phyloP scores from a whole-genome alignment of 2,888 invertebrate genomes.

The Caenorhabditis uteleia region DNA sequence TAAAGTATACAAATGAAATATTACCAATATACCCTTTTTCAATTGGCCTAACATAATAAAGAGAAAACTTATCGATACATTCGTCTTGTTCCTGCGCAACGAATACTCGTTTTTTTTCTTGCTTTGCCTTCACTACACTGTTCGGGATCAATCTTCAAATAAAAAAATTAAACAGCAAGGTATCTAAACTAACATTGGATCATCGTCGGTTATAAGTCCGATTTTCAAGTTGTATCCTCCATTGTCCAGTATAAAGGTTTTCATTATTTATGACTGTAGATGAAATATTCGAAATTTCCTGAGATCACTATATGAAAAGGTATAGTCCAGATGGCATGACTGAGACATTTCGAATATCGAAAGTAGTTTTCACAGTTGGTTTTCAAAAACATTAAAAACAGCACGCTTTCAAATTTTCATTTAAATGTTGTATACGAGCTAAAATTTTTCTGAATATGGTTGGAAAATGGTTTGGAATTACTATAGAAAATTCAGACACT shows the following conservation, averaged over 20 bases:
- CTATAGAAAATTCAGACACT: no score
- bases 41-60: conserved; percentile 90
- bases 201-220: conserved; percentile 33
- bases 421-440: no score
- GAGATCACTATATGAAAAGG: no score
- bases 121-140: conserved; percentile 96
- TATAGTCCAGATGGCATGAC: no score
- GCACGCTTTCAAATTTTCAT: no score
- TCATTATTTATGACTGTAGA: no score
- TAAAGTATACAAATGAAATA: background rate
- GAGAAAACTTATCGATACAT: conserved; percentile 90
- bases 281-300: no score
- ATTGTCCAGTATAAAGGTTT: conserved; percentile 62
- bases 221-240: conserved; percentile 60
- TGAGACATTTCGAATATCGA: no score
- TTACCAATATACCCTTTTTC: conserved; percentile 77
- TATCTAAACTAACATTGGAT: conserved; percentile 18
- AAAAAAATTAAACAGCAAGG: background rate
- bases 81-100: conserved; percentile 93
- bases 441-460: no score
- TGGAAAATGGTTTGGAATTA: no score
- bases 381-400: no score
- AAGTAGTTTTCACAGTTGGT: no score
- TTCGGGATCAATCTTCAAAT: conserved; percentile 79
- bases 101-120: conserved; percentile 89